Conservation (phyloP, 1,140 invertebrate genomes). For the Akabosia matsudoensis region DNA sequence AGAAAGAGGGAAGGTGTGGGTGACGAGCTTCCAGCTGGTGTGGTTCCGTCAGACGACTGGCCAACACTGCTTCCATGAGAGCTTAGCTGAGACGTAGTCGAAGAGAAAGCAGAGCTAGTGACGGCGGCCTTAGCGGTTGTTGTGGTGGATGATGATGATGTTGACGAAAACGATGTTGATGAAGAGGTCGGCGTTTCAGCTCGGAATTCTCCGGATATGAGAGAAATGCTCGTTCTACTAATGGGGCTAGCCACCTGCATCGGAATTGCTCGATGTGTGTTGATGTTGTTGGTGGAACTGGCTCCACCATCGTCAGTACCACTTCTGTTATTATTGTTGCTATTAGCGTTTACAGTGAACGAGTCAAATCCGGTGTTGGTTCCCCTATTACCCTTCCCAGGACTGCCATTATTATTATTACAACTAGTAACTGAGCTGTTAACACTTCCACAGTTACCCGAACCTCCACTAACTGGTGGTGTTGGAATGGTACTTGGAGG, state of each 20-base stretch:
- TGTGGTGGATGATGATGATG: constrained; percentile 33
- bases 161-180: constrained; percentile 12
- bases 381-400: neutral
- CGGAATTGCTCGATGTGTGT: constrained; percentile 5
- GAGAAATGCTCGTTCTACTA: constrained; percentile 10
- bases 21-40: neutral
- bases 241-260: constrained; percentile 15
- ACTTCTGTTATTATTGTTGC: neutral
- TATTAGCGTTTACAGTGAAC: constrained; percentile 9
- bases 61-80: neutral
- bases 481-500: constrained; percentile 5
- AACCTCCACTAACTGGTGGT: neutral
- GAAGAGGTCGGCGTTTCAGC: constrained; percentile 4
- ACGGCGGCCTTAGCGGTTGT: neutral
- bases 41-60: neutral
- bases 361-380: neutral
- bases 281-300: neutral
- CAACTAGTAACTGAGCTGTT: neutral
- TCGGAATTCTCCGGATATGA: constrained; percentile 13
- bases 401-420: neutral
- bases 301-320: neutral
- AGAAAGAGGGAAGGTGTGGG: neutral
- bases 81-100: neutral
- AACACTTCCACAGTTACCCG: neutral
- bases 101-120: neutral